phyloP scores from a whole-genome alignment of 2,888 invertebrate genomes.

The Temnothorax unifasciatus region DNA sequence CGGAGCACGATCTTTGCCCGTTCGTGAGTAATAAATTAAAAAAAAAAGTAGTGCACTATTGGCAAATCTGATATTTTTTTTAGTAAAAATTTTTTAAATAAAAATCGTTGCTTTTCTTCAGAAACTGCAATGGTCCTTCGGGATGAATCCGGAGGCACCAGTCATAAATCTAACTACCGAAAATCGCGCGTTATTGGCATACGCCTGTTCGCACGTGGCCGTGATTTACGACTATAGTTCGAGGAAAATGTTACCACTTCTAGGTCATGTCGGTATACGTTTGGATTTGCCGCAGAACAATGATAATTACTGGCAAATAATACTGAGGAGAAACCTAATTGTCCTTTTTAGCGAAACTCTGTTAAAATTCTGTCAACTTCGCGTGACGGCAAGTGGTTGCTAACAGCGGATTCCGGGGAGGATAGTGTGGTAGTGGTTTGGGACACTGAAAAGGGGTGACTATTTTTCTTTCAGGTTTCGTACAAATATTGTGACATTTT shows the following conservation, averaged over 20 bases:
- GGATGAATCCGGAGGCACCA: constrained; percentile 88
- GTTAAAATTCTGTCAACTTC: constrained; percentile 87
- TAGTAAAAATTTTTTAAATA: neutral
- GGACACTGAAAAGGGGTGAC: constrained; percentile 85
- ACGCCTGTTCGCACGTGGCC: constrained; percentile 89
- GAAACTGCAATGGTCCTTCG: constrained; percentile 90
- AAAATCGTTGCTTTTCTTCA: constrained; percentile 74
- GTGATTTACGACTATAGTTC: constrained; percentile 89
- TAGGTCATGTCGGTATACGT: constrained; percentile 89
- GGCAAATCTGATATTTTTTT: neutral
- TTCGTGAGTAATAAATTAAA: constrained; percentile 58
- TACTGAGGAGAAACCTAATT: neutral
- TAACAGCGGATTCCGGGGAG: constrained; percentile 88
- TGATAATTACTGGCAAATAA: constrained; percentile 30
- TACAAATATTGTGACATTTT: neutral
- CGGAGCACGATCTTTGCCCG: constrained; percentile 63
- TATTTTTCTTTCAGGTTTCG: neutral
- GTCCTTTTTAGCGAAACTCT: constrained; percentile 87
- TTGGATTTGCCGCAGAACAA: neutral
- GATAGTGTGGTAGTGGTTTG: constrained; percentile 89
- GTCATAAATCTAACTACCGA: constrained; percentile 88
- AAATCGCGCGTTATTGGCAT: constrained; percentile 88
- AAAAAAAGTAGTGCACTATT: neutral
- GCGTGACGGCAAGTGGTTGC: constrained; percentile 87
- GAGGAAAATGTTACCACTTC: constrained; percentile 89